Base-by-base conservation (phyloP, 2,888 invertebrate genomes). In the Empis stercorea region DNA sequence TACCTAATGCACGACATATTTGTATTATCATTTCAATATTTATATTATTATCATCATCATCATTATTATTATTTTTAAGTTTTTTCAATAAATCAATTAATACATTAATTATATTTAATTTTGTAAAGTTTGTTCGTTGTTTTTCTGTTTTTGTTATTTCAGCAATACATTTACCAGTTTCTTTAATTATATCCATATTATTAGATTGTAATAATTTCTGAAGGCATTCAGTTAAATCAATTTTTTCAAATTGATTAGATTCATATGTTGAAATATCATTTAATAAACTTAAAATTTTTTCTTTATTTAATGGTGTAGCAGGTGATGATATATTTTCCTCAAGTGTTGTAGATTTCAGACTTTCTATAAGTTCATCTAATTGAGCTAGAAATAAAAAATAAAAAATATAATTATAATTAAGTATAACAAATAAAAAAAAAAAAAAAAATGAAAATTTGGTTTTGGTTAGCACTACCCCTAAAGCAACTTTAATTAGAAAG, bases 1-100 rank as follows among this genome's bases (percentile, higher is more conserved):
- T 93, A 34, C 89, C 92, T 17, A 93, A 71, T 4, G 88, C 87
- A 58, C 92, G 75, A 56, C 86, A 85, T 37, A 81, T 77, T 62
- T 92, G 87, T 54, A 81, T 81, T 10, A 80, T 70, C 45, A 80
- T 63, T 52, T 79, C 76, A 51, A 74, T 60, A 52, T 58, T 62
- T 51, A 59, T 59, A 13, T 53, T 56, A 47, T 54, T 52, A 10
- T 48, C 50, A 10, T 48, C 49, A 10, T 48, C 50, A 10, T 48
- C 49, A 38, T 70, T 68, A 54, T 34, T 5, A n/a, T 16, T 20
- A 13, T 30, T 36, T 37, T 56, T 56, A 44, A 63, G 55, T 48
- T 61, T 58, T 58, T 64, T 61, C 46, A 83, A 61, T 53, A 78
- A 71, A 45, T 71, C 66, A 46, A 82, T 62, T 52, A 84, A 72